Evolutionary conservation across 2,113 vertebrate species (phyloP).

Genomic region (Pardalotus punctatus): DNA sequence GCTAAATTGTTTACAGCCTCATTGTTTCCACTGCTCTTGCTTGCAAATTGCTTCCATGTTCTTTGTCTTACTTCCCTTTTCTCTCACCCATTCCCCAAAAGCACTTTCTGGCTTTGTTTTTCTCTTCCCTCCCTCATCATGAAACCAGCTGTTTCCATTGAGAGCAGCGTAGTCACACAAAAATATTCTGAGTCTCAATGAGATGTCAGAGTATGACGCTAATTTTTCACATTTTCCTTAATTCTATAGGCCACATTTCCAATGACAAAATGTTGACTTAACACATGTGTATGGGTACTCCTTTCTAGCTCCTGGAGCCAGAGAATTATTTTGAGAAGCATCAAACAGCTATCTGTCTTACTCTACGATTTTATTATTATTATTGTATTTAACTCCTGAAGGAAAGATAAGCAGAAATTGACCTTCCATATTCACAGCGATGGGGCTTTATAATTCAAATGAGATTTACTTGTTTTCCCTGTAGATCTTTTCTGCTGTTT

Average conservation of each 20-base stretch:
- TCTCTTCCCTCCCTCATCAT: not conserved
- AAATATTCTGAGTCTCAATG: not conserved
- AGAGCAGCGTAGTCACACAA: rapidly evolving
- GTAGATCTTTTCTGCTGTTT: not conserved
- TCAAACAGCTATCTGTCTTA: not conserved
- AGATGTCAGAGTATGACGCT: not conserved
- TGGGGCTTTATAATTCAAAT: not conserved
- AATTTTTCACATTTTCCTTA: not conserved
- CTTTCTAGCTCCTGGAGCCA: not conserved
- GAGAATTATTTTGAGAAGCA: not conserved
- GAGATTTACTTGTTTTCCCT: not conserved
- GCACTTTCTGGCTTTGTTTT: not conserved
- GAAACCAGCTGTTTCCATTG: not conserved
- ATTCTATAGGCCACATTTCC: not conserved
- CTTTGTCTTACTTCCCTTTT: not conserved
- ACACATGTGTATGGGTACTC: not conserved
- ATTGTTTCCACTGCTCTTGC: not conserved
- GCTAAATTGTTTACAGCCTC: not conserved
- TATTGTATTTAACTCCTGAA: not conserved
- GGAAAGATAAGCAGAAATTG: not conserved
- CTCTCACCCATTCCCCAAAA: not conserved
- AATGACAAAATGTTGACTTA: not conserved
- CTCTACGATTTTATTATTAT: not conserved
- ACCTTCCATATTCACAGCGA: not conserved
- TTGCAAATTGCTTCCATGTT: not conserved